Percentiles rank a stretch among this genome's conserved stretches.
Evolutionary conservation across 2,888 invertebrate genomes (phyloP).

Genomic region (Drosophila nr. perissopoda): DNA sequence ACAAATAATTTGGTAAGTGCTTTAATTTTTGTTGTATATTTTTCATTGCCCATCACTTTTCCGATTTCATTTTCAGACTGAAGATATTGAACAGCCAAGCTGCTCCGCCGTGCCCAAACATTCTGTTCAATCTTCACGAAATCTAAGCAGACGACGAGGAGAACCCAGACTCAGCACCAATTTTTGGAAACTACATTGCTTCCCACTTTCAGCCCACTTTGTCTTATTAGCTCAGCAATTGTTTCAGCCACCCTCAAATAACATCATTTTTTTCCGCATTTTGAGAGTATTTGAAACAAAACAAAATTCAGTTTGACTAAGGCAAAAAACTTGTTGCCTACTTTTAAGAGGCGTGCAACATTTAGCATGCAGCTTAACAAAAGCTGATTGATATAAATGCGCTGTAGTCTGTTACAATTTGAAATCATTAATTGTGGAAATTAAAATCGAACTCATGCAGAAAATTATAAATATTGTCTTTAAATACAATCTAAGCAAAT

Average conservation of each 20-base stretch:
- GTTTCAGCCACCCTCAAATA: no score
- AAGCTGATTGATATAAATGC: slow-evolving; percentile 21
- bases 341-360: neutral
- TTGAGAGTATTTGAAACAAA: neutral
- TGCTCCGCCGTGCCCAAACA: no score
- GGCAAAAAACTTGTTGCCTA: slow-evolving; percentile 13
- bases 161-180: neutral
- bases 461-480: neutral
- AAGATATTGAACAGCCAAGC: no score
- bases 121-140: no score
- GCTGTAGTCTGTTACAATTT: neutral
- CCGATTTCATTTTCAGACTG: neutral
- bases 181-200: no score
- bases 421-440: neutral
- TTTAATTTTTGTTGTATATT: neutral
- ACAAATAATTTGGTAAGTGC: neutral
- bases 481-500: neutral
- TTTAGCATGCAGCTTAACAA: neutral
- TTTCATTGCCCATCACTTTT: neutral
- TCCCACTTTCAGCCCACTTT: no score
- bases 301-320: neutral
- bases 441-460: neutral
- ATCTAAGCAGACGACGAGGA: no score
- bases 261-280: no score
- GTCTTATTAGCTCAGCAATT: no score